phyloP scores from a whole-genome alignment of 37 sponge, comb jelly and placozoan genomes.

The Beroe ovata region DNA sequence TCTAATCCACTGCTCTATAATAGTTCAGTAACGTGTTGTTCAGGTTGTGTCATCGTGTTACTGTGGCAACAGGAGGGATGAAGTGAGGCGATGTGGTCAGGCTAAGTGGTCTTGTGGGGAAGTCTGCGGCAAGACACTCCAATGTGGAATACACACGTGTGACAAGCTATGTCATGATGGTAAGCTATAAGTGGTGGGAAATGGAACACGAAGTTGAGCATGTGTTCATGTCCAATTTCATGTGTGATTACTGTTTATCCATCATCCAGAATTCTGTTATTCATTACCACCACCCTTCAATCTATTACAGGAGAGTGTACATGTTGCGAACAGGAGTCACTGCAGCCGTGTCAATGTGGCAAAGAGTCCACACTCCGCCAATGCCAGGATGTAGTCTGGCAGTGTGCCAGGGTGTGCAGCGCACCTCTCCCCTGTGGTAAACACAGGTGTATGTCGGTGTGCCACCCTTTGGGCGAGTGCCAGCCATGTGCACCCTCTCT shows the following conservation, averaged over 20 bases:
- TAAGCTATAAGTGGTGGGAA: no score
- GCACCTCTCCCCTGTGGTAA: slow-evolving; percentile 20
- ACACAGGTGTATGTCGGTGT: neutral
- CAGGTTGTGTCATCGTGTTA: slow-evolving; percentile 70
- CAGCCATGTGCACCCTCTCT: neutral
- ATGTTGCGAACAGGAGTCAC: slow-evolving; percentile 69
- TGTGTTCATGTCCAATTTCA: no score
- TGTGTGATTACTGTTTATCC: neutral
- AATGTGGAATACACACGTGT: slow-evolving; percentile 81
- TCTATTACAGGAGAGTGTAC: slow-evolving; percentile 74
- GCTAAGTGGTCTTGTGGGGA: slow-evolving; percentile 85
- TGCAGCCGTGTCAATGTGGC: slow-evolving; percentile 80
- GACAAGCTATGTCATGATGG: slow-evolving; percentile 81
- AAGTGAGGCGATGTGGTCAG: slow-evolving; percentile 78
- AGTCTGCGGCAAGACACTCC: slow-evolving; percentile 73
- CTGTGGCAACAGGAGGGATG: slow-evolving; percentile 73
- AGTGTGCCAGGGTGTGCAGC: slow-evolving; percentile 76
- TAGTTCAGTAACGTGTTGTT: no score
- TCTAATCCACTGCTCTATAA: no score
- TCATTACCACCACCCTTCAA: no score
- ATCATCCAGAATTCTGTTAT: neutral
- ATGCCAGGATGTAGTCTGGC: slow-evolving; percentile 76
- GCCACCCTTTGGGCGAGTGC: neutral
- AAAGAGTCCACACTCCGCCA: slow-evolving; percentile 63
- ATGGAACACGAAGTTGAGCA: no score